Base-by-base conservation (phyloP, 2,797 vertebrate species). In the Otolemur crassicaudatus region DNA sequence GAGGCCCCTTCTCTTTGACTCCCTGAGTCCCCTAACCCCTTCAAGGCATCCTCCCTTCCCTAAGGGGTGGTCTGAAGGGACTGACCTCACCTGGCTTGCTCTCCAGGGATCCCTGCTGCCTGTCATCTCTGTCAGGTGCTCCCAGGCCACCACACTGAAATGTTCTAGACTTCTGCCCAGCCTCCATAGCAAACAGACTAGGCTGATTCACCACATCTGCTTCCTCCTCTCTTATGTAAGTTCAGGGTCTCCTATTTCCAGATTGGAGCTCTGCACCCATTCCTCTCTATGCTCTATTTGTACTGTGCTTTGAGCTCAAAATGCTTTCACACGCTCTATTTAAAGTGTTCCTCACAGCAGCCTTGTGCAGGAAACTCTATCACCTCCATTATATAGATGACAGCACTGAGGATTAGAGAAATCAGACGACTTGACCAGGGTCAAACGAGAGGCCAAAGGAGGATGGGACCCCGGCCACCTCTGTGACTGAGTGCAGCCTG, bases 401-500 rank as follows among this genome's bases (percentile, higher is more conserved):
- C 10, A 70, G 25, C 56, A 9, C 80, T 20, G 5, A 79, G 49
- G 22, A 40, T 92, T n/a, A 46, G 46, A 34, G 70, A 83, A 82
- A 40, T 60, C 70, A 34, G 53, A 82, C 29, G 19, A 31, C 34
- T 49, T 73, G 7, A 37, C 67, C 40, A 73, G 40, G 16, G 23
- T 92, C 5, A 65, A 67, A 76, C 34, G 49, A 75, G 49, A 34
- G 34, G 25, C 60, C 13, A 37, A 53, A 49, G 58, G 53, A n/a
- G 9, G 87, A 53, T 60, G 34, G 82, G 29, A 87, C 40, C 20
- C 3, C 1, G 58, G 53, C 65, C 49, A 53, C 49, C 53, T 46
- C 60, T 0, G 0, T 65, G 31, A 14, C 4, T 4, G 58, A 29
- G 31, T 25, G 25, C 22, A 3, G 1, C 0, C 0, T 0, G 46